phyloP scores from a whole-genome alignment of 2,888 invertebrate species.

The Ophion slaviceki region DNA sequence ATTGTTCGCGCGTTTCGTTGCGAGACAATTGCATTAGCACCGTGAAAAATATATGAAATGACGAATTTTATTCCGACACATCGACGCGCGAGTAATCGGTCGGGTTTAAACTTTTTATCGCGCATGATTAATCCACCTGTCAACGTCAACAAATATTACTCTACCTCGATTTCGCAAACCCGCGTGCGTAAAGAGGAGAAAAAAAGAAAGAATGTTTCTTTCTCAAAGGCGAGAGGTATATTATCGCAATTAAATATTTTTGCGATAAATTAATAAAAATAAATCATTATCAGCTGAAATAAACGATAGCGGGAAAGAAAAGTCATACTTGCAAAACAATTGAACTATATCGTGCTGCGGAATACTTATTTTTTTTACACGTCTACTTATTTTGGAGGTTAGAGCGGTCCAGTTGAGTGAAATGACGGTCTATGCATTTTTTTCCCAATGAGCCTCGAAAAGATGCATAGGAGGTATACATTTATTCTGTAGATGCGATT shows the following conservation, averaged over 20 bases:
- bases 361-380: background rate
- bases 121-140: conserved; percentile 19
- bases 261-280: background rate
- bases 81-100: background rate
- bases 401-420: too few species aligned
- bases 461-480: too few species aligned
- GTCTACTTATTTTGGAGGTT: too few species aligned
- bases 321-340: background rate
- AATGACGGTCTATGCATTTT: too few species aligned
- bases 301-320: background rate
- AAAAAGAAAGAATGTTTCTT: background rate
- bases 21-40: background rate
- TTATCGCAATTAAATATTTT: background rate
- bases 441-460: too few species aligned
- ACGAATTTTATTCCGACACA: background rate
- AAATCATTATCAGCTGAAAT: background rate
- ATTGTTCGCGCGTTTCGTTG: background rate
- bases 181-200: background rate
- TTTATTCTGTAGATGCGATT: too few species aligned
- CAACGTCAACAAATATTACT: conserved; percentile 6
- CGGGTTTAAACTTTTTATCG: background rate
- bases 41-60: background rate
- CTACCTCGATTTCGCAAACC: background rate
- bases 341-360: background rate
- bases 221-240: background rate